Base-by-base conservation (phyloP, 1,140 invertebrate species). In the Eumeta japonica region DNA sequence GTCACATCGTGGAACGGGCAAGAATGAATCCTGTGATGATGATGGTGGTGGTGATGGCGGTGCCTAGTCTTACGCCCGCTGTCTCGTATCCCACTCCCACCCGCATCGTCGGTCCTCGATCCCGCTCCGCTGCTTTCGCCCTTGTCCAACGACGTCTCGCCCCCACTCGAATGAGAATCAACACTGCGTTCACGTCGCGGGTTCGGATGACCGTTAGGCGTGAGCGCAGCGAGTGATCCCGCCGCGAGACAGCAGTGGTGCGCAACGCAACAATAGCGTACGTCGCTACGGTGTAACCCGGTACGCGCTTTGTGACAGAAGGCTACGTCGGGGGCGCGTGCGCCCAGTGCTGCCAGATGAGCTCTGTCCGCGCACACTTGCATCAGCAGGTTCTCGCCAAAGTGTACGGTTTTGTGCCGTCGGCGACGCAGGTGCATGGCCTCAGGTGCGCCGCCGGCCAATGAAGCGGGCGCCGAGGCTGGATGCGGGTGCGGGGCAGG, bases 401-500 rank as follows among this genome's bases (percentile, higher is more conserved):
- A 87, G 65, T 87, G 85, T 10, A 87, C 85, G 24, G 85, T 86
- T 67, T 86, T 86, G 66, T 86, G 82, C 32, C 84, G 76, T 24
- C 84, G 76, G 14, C 84, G 75, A 32, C 83, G 79, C 27, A 78
- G 66, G 42, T 80, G 79, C 44, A 81, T 70, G 37, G 74, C 73
- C n/a, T n/a, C n/a, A 19, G 72, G 78, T 42, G 75, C 77, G 49
- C 67, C 64, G 50, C 66, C 66, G 51, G 62, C 66, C 38, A 59
- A 65, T 53, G 52, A 76, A 48, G 61, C 63, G 48, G 55, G 76
- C 49, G 59, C 71, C 27, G 60, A 68, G 42, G 47, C 61, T 5
- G 20, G n/a, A n/a, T n/a, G n/a, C n/a, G n/a, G n/a, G n/a, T n/a
- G n/a, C 43, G 56, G 5, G 35, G 24, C 16, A 31, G 31, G 7